Percentiles rank a stretch among this genome's conserved stretches.
Conservation (phyloP, 2,113 vertebrate species). For the Myxocyprinus asiaticus region DNA sequence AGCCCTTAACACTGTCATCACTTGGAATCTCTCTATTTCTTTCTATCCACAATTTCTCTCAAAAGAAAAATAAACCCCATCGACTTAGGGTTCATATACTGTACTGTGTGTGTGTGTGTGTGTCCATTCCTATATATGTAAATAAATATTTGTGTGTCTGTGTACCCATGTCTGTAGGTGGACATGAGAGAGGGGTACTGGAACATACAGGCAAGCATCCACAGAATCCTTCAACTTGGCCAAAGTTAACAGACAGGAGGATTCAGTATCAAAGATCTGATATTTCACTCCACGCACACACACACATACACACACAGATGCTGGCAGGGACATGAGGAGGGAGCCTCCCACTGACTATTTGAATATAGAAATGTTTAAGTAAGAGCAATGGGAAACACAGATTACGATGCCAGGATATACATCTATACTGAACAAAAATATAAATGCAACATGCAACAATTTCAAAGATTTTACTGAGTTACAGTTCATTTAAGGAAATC, state of each 20-base stretch:
- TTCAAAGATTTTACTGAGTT: no score
- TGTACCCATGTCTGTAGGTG: constrained; percentile 30
- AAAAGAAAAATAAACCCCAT: no score
- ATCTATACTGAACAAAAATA: neutral
- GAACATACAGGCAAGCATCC: constrained; percentile 84
- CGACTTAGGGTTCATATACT: constrained; percentile 53
- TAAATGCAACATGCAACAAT: no score
- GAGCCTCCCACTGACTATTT: constrained; percentile 87
- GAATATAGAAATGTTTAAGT: constrained; percentile 93
- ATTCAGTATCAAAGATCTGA: constrained; percentile 96
- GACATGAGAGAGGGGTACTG: constrained; percentile 64
- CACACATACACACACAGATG: constrained; percentile 72
- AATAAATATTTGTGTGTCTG: constrained; percentile 29
- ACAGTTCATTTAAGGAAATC: no score
- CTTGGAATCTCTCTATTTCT: constrained; percentile 70
- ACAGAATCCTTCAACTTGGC: constrained; percentile 85
- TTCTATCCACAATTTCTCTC: constrained; percentile 40
- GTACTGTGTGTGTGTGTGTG: neutral
- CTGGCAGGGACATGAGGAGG: constrained; percentile 89
- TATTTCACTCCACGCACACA: constrained; percentile 95
- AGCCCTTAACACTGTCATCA: constrained; percentile 84
- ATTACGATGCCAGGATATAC: constrained; percentile 20
- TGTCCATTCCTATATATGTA: constrained; percentile 12
- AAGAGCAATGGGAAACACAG: constrained; percentile 77
- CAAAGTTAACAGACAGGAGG: constrained; percentile 95